A percentile compares a stretch with the other conserved stretches of the same genome.
These are phyloP conservation scores for Cyaniris semiargus DNA, from an alignment of 2,888 invertebrate species.

Conservation along the genomic window DNA sequence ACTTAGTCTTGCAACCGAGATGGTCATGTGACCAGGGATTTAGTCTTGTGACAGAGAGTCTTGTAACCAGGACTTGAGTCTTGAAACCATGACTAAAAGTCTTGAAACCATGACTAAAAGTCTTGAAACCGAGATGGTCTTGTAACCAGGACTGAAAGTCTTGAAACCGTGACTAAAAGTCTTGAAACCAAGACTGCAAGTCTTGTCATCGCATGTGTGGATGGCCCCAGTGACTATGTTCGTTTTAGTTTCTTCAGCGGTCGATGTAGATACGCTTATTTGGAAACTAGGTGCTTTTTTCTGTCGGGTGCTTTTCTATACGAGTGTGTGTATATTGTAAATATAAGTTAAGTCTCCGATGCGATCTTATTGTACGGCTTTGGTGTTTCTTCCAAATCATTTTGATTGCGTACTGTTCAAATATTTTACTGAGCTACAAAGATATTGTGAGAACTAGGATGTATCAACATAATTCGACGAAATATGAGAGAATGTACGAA, in stretches of 20 bases:
- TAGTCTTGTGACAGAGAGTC: background rate
- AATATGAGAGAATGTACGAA: background rate
- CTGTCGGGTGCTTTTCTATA: slow-evolving; percentile 77
- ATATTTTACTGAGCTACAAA: background rate
- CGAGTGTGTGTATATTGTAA: slow-evolving; percentile 75
- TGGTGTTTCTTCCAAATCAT: slow-evolving; percentile 31
- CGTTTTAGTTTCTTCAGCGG: slow-evolving; percentile 56
- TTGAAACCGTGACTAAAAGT: background rate
- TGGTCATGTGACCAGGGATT: background rate
- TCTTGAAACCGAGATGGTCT: background rate
- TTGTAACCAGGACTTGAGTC: slow-evolving; percentile 12
- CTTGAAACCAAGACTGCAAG: slow-evolving; percentile 1
- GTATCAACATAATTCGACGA: background rate
- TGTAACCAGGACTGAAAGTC: slow-evolving; percentile 23
- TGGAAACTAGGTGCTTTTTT: slow-evolving; percentile 79
- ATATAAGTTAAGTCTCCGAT: slow-evolving; percentile 66
- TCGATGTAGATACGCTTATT: slow-evolving; percentile 67
- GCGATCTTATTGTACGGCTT: slow-evolving; percentile 41
- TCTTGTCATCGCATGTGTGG: slow-evolving; percentile 19
- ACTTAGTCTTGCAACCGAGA: background rate
- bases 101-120: background rate
- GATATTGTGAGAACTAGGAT: background rate
- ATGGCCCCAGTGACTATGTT: slow-evolving; percentile 61
- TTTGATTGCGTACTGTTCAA: background rate
- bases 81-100: slow-evolving; percentile 14